These are phyloP conservation scores for Chelmon rostratus DNA, from an alignment of 2,797 vertebrate genomes.

Conservation along the genomic window DNA sequence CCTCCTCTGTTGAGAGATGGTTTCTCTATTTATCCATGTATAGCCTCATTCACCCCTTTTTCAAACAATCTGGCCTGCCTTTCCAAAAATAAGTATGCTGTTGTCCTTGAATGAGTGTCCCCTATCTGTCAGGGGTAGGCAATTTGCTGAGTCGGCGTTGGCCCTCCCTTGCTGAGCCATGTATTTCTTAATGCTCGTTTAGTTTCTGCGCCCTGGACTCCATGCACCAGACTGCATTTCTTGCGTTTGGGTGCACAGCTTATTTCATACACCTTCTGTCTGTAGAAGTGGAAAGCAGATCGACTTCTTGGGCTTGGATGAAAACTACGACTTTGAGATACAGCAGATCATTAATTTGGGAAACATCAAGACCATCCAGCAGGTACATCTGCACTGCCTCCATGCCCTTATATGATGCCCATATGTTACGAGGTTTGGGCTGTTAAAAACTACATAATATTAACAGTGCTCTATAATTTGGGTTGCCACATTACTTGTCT, in stretches of 20 bases:
- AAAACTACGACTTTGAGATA: slow-evolving; percentile 78
- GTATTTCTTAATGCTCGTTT: too few species aligned
- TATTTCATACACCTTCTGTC: neutral
- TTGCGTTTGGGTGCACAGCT: neutral
- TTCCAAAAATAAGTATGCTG: too few species aligned
- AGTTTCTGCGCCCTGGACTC: too few species aligned
- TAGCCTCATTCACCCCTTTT: too few species aligned
- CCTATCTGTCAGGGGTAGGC: too few species aligned
- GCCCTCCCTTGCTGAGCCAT: too few species aligned
- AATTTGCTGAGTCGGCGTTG: too few species aligned
- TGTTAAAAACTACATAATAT: neutral
- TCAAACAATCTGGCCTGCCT: too few species aligned
- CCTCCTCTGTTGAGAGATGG: too few species aligned
- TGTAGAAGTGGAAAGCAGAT: slow-evolving; percentile 72
- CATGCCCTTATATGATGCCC: neutral
- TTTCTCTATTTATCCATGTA: too few species aligned
- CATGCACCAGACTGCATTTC: too few species aligned
- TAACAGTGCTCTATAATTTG: neutral
- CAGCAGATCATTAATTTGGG: slow-evolving; percentile 75
- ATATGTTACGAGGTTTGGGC: neutral
- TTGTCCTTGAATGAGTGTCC: too few species aligned
- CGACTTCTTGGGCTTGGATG: slow-evolving; percentile 64
- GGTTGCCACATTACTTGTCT: neutral
- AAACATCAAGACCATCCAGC: slow-evolving; percentile 75
- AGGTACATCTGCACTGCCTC: slow-evolving; percentile 50